A percentile compares a stretch with the other conserved stretches of the same genome.
These are phyloP conservation scores for Littorina saxatilis DNA, from an alignment of 1,140 invertebrate genomes.

Conservation along the genomic window DNA sequence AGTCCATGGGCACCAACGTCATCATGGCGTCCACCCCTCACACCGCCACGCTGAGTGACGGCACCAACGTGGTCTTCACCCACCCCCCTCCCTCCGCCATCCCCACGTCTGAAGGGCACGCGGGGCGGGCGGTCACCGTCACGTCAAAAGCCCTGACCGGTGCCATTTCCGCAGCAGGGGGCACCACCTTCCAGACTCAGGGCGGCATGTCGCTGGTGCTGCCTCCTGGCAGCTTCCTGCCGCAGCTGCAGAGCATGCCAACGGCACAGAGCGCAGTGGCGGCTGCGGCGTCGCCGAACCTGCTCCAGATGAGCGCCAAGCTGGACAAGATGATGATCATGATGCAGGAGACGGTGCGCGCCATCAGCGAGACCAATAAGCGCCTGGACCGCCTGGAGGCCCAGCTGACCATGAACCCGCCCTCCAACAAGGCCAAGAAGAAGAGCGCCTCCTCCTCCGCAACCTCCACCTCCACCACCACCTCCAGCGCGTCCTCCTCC, in stretches of 20 bases:
- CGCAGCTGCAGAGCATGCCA: slow-evolving; percentile 42
- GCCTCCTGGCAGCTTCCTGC: slow-evolving; percentile 40
- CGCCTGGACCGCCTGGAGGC: slow-evolving; percentile 43
- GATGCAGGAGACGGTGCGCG: slow-evolving; percentile 39
- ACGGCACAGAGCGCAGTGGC: background rate
- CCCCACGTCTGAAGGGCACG: slow-evolving; percentile 40
- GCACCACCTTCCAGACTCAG: slow-evolving; percentile 24
- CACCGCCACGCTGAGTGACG: slow-evolving; percentile 32
- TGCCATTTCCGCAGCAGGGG: slow-evolving; percentile 28
- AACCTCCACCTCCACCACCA: slow-evolving; percentile 19
- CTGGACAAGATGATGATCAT: slow-evolving; percentile 45
- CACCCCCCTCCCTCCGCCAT: slow-evolving; percentile 25
- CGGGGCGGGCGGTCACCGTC: slow-evolving; percentile 26
- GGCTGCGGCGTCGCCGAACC: slow-evolving; percentile 23
- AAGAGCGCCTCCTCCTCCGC: slow-evolving; percentile 13
- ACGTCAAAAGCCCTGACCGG: background rate
- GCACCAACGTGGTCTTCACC: slow-evolving; percentile 38
- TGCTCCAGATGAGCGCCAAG: slow-evolving; percentile 39
- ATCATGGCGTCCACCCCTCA: slow-evolving; percentile 31
- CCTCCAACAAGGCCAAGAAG: slow-evolving; percentile 24
- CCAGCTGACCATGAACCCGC: slow-evolving; percentile 29
- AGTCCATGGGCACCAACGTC: slow-evolving; percentile 38
- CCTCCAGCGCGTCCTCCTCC: slow-evolving; percentile 10
- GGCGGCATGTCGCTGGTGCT: slow-evolving; percentile 46
- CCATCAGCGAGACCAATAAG: slow-evolving; percentile 41